Evolutionary conservation across 2,888 invertebrate species (phyloP).

Genomic region (Octonoba sinensis): DNA sequence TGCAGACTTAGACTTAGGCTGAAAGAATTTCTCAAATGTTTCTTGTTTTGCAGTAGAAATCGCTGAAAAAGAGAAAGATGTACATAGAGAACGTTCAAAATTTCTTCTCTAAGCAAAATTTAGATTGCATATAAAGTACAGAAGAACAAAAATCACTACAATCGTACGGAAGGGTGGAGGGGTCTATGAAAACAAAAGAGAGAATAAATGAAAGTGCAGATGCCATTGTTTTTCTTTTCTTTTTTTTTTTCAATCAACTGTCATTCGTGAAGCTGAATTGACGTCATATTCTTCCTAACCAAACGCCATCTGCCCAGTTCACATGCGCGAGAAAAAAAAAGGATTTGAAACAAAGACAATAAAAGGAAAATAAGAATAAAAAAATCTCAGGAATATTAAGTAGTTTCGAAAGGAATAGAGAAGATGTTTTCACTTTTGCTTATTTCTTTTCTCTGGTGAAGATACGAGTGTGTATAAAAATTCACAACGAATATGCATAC

Average conservation of each 20-base stretch:
- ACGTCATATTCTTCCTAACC: conserved; percentile 58
- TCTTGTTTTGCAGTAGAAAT: too few relatives aligned
- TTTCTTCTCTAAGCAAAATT: conserved; percentile 36
- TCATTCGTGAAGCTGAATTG: conserved; percentile 39
- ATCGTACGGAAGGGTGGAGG: conserved; percentile 11
- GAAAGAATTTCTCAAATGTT: too few relatives aligned
- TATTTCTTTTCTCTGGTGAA: conserved; percentile 8
- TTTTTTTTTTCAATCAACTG: conserved; percentile 25
- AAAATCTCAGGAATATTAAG: conserved; percentile 54
- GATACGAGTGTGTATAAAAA: conserved; percentile 40
- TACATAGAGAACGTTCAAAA: conserved; percentile 6
- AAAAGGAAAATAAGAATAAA: conserved; percentile 18
- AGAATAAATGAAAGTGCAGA: conserved; percentile 45
- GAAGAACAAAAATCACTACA: conserved; percentile 38
- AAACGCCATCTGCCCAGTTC: conserved; percentile 59
- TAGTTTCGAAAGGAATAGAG: conserved; percentile 31
- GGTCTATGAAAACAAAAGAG: not conserved
- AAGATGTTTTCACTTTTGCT: conserved; percentile 15
- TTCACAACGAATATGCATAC: conserved; percentile 1
- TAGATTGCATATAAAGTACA: conserved; percentile 27
- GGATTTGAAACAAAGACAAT: conserved; percentile 32
- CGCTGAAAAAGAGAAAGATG: not conserved
- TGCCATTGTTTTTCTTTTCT: conserved; percentile 2
- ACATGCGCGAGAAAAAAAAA: conserved; percentile 49
- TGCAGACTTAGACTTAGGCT: too few relatives aligned